These are phyloP conservation scores for Alligator mississippiensis DNA, from an alignment of 2,113 vertebrate species.

Conservation along the genomic window DNA sequence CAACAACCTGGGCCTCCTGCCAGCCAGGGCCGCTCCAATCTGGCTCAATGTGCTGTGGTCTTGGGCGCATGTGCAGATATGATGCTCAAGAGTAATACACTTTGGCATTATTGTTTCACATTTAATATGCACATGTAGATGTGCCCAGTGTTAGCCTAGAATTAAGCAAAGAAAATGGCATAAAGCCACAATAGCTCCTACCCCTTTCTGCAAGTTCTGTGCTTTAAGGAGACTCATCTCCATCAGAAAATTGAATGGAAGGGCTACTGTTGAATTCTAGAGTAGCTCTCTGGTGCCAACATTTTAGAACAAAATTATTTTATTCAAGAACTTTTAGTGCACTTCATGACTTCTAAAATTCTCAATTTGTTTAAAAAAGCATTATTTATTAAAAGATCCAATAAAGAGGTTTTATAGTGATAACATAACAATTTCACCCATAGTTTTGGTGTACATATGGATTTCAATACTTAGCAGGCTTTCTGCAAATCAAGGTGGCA, in stretches of 20 bases:
- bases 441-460: neutral
- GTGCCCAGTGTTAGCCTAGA: no score
- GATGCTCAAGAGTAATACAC: no score
- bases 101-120: no score
- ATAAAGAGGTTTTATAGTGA: neutral
- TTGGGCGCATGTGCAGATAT: no score
- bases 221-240: neutral
- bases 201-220: no score
- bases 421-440: neutral
- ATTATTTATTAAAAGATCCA: neutral
- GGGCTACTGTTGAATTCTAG: neutral
- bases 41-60: no score
- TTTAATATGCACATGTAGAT: no score
- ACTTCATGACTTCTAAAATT: neutral
- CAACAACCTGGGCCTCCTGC: no score
- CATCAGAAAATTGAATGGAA: neutral
- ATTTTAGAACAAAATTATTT: neutral
- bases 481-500: neutral
- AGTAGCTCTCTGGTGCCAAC: neutral
- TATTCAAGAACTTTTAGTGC: neutral
- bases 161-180: neutral
- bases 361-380: neutral
- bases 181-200: neutral
- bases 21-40: no score
- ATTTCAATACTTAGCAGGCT: neutral